Percentiles rank a stretch among this genome's conserved stretches.
phyloP scores from a whole-genome alignment of 2,113 vertebrate genomes.

The Larimichthys crocea region DNA sequence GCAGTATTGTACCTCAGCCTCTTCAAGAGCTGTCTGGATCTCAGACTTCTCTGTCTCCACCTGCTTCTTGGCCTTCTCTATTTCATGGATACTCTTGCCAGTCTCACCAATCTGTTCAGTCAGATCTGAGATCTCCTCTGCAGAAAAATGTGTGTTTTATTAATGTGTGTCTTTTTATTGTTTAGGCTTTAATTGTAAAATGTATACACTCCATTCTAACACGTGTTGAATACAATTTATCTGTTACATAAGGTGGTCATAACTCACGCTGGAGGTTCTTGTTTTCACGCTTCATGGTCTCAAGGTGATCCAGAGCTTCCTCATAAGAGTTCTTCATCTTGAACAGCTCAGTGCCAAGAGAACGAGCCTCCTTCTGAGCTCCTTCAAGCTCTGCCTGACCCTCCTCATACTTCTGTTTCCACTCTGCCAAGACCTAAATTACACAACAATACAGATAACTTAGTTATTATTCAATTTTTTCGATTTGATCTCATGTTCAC shows the following conservation, averaged over 20 bases:
- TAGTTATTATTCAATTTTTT: not conserved
- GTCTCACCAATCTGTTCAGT: slow-evolving; percentile 75
- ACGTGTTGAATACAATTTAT: not conserved
- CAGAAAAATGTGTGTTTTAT: not conserved
- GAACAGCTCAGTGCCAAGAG: too few species aligned
- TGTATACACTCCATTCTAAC: not conserved
- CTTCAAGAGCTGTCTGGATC: slow-evolving; percentile 73
- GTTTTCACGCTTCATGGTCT: too few species aligned
- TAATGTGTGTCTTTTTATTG: not conserved
- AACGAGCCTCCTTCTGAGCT: slow-evolving; percentile 45
- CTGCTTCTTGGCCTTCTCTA: slow-evolving; percentile 73
- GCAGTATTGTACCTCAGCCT: slow-evolving; percentile 3
- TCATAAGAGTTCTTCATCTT: too few species aligned
- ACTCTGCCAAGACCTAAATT: slow-evolving; percentile 64
- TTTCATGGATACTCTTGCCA: slow-evolving; percentile 73
- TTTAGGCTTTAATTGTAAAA: not conserved
- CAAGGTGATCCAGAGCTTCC: too few species aligned
- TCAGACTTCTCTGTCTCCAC: slow-evolving; percentile 73
- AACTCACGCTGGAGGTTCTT: slow-evolving; percentile 74
- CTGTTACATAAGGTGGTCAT: not conserved
- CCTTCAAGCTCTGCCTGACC: slow-evolving; percentile 74
- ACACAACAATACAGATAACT: not conserved
- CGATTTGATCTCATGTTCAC: too few species aligned
- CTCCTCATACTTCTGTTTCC: slow-evolving; percentile 55
- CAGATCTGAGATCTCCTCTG: slow-evolving; percentile 76